Evolutionary conservation across 2,797 vertebrate species (phyloP).

Genomic region (Ara ararauna): DNA sequence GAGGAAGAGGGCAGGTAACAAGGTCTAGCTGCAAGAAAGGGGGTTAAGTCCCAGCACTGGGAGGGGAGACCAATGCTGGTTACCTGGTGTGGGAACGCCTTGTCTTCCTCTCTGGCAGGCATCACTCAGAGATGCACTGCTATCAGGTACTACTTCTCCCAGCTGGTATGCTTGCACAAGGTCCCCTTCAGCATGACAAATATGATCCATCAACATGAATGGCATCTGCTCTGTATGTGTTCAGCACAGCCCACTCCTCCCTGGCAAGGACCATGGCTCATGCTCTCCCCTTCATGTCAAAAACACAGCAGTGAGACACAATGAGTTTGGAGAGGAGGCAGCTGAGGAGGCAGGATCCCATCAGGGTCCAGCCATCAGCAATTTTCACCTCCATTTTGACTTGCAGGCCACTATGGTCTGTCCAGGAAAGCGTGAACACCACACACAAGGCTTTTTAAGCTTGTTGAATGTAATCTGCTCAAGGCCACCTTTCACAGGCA

Average conservation of each 20-base stretch:
- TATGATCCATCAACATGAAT: conserved; percentile 88
- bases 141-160: conserved; percentile 89
- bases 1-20: not conserved
- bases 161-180: conserved; percentile 85
- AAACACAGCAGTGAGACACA: not conserved
- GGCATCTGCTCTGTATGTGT: conserved; percentile 86
- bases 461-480: not conserved
- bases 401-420: not conserved
- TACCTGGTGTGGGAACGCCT: not conserved
- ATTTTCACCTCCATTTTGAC: not conserved
- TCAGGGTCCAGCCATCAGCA: not conserved
- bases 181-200: conserved; percentile 87
- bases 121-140: conserved; percentile 86
- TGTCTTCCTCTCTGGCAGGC: conserved; percentile 72
- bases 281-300: not conserved
- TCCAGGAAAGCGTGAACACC: not conserved
- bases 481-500: not conserved
- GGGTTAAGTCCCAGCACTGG: not conserved
- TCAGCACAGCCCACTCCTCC: not conserved
- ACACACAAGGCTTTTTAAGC: not conserved
- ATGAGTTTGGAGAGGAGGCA: not conserved
- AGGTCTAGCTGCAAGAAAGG: not conserved
- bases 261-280: accelerated
- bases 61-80: not conserved
- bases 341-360: not conserved